Conservation (phyloP, 2,888 invertebrate species). For the Lochmaea capreae region DNA sequence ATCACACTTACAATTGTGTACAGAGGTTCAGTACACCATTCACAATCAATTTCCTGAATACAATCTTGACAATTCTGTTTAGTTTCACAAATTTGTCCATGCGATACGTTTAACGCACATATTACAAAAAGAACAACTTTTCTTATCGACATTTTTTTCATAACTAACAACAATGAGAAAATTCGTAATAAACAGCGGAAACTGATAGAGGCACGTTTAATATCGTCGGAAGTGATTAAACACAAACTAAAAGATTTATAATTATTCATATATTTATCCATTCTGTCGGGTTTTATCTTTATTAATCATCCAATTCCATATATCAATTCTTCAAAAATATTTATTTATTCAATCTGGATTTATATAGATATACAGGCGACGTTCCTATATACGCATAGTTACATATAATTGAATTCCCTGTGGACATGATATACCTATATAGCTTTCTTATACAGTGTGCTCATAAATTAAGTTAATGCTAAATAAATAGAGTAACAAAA, state of each 20-base stretch:
- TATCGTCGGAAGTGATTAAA: conserved; percentile 11
- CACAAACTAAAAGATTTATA: neutral
- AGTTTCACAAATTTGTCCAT: conserved; percentile 43
- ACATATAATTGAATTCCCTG: too few relatives aligned
- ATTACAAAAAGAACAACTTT: conserved; percentile 6
- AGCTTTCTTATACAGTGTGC: too few relatives aligned
- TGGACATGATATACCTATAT: too few relatives aligned
- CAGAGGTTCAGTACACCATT: conserved; percentile 64
- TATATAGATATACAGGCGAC: too few relatives aligned
- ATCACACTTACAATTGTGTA: conserved; percentile 35
- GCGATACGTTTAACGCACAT: neutral
- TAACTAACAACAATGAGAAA: conserved; percentile 8
- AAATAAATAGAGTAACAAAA: too few relatives aligned
- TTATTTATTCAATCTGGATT: too few relatives aligned
- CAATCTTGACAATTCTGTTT: conserved; percentile 66
- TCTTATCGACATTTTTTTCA: conserved; percentile 20
- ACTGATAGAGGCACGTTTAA: conserved; percentile 15
- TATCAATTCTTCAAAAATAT: neutral
- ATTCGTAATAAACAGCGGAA: conserved; percentile 12
- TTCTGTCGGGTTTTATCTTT: neutral
- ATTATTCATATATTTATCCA: neutral
- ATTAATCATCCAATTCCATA: neutral
- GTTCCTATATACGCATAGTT: too few relatives aligned
- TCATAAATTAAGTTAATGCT: too few relatives aligned
- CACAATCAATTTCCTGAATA: conserved; percentile 65